Conservation (phyloP, 2,888 invertebrate species). For the Zaprionus obscuricornis region DNA sequence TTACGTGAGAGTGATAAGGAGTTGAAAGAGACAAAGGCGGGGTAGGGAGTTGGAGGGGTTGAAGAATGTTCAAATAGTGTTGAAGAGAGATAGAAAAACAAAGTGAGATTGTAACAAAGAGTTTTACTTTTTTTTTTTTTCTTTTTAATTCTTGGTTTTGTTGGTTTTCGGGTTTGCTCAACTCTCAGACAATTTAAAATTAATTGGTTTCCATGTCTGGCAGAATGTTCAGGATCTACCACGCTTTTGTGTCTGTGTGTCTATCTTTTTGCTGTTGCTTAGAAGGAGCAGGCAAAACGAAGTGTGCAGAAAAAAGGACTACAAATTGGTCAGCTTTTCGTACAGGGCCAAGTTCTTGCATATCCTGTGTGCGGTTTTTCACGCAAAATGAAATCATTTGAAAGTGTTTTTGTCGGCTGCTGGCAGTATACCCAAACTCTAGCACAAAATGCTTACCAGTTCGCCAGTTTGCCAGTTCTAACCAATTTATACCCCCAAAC, state of each 20-base stretch:
- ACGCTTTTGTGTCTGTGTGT: constrained; percentile 3
- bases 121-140: constrained; percentile 11
- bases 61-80: too few species aligned
- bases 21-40: neutral
- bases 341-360: constrained; percentile 27
- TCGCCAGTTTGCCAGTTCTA: too few species aligned
- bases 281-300: constrained; percentile 25
- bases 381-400: constrained; percentile 74
- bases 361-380: constrained; percentile 53
- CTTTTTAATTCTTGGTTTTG: neutral
- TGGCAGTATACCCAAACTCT: too few species aligned
- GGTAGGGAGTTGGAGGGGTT: too few species aligned
- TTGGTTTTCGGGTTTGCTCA: constrained; percentile 50
- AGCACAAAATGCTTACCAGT: too few species aligned
- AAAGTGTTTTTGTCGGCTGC: too few species aligned
- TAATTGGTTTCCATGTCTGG: constrained; percentile 74
- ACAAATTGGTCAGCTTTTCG: constrained; percentile 64
- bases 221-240: constrained; percentile 37
- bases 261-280: constrained; percentile 9
- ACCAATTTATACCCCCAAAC: too few species aligned
- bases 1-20: neutral
- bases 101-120: constrained; percentile 18
- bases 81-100: neutral
- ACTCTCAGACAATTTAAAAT: constrained; percentile 72
- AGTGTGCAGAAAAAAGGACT: constrained; percentile 26